Evolutionary conservation across 1,140 invertebrate species (phyloP), one percentile per base, ranked within the genome.

Genomic region (Polypedilum vanderplanki): DNA sequence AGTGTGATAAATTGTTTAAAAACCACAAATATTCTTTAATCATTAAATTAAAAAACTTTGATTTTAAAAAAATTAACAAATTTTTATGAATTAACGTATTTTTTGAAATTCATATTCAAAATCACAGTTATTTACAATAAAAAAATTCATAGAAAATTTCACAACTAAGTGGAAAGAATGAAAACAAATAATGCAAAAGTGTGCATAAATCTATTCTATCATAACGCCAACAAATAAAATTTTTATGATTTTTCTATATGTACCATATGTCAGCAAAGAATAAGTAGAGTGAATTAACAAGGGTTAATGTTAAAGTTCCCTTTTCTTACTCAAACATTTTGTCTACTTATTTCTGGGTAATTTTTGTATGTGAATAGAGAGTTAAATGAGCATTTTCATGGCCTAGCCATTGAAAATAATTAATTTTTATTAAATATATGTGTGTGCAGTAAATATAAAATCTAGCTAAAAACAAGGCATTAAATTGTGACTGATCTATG

Each of bases 391-490:
- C 17, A 20, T 70, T 70, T 18, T 18, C 65, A 70, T 70, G 46
- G 65, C 15, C 20, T 22, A 70, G 9, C 65, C 7, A 18, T 22
- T 20, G 65, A 70, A 67, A 70, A 70, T 70, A 70, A 70, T 70
- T 70, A 70, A 70, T 70, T 70, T 70, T 70, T 70, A 70, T 70
- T 70, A 70, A 70, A 70, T 22, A 70, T 22, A 70, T 18, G 18
- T 22, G 65, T 18, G 18, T 18, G 17, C 18, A 70, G 65, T 22
- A 22, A 70, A 67, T 3, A 1, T 15, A 12, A 57, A 22, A 70
- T 20, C 15, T 70, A 22, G 9, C 17, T 18, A 8, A 70, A 22
- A 33, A 70, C 18, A 22, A 70, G 24, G 20, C 65, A 70, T 20
- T 70, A 70, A 20, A 70, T 70, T 70, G 18, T 57, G 65, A 18